Evolutionary conservation across 1,140 invertebrate species (phyloP), one percentile per base, ranked within the genome.

Genomic region (Lasaia peninsularis): DNA sequence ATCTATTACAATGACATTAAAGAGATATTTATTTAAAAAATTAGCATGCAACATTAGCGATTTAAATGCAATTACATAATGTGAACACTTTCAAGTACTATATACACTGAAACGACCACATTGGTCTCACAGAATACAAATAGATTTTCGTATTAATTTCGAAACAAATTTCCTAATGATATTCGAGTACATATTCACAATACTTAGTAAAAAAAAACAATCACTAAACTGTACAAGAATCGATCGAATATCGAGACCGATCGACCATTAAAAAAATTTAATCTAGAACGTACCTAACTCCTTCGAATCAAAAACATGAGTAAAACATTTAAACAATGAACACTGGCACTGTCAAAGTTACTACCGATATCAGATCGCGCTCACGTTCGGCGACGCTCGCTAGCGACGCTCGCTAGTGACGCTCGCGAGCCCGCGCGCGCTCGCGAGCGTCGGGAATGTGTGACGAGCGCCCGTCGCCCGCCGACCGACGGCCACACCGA

Each of bases 181-280:
- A 88, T 88, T 86, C 85, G 82, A 88, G 82, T 82, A 86, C 80
- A 84, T 83, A 86, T 88, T 83, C 77, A 86, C 84, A 81, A 81
- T 76, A 73, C 71, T 80, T 71, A 83, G 63, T 73, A 75, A 65
- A 69, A 77, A 24, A 74, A 78, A 74, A 74, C 81, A 69, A 53
- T 72, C 69, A 80, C 72, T 68, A 73, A 70, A 72, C 80, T 80
- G 78, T 80, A 80, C 77, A 82, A 57, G 65, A 66, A 73, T 73
- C 62, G 65, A 71, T 74, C 73, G 73, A 71, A 73, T 67, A 65
- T 64, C 70, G 35, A 55, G 28, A 37, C 35, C 21, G 14, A 37
- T 37, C 24, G 14, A 28, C 28, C 32, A 58, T 75, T 72, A 52
- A 66, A 67, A 75, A 73, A 75, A 73, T 67, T 79, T 79, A 69